Percentiles rank a stretch among this genome's conserved stretches.
Evolutionary conservation across 2,797 vertebrate genomes (phyloP).

Genomic region (Pogoniulus pusillus): DNA sequence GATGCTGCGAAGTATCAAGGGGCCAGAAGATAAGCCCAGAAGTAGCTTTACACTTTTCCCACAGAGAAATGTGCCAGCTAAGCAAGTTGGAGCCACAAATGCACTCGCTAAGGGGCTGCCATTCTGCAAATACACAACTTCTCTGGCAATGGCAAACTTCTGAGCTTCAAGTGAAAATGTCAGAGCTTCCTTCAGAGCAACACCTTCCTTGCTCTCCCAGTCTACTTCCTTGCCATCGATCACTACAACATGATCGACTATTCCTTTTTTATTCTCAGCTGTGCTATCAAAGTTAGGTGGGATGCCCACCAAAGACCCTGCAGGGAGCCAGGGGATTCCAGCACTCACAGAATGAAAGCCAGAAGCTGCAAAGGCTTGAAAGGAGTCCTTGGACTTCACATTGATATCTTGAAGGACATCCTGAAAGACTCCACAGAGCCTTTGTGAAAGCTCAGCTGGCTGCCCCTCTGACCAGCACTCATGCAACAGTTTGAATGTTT

Average conservation of each 20-base stretch:
- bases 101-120: constrained; percentile 78
- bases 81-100: constrained; percentile 81
- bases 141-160: constrained; percentile 90
- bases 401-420: constrained; percentile 82
- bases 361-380: constrained; percentile 84
- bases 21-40: constrained; percentile 80
- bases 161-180: constrained; percentile 84
- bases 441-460: constrained; percentile 78
- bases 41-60: constrained; percentile 82
- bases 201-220: constrained; percentile 82
- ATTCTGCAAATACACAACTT: constrained; percentile 81
- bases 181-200: constrained; percentile 81
- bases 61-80: constrained; percentile 83
- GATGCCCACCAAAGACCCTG: constrained; percentile 86
- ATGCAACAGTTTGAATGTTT: constrained; percentile 82
- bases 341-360: constrained; percentile 90
- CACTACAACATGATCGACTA: constrained; percentile 79
- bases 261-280: constrained; percentile 69
- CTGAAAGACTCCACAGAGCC: constrained; percentile 80
- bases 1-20: constrained; percentile 70
- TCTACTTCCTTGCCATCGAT: constrained; percentile 83
- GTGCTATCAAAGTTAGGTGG: constrained; percentile 88
- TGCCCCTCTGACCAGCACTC: constrained; percentile 88
- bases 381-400: constrained; percentile 70
- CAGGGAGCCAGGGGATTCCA: constrained; percentile 87